Conservation (phyloP, 2,797 vertebrate genomes). For the Xenentodon cancila region DNA sequence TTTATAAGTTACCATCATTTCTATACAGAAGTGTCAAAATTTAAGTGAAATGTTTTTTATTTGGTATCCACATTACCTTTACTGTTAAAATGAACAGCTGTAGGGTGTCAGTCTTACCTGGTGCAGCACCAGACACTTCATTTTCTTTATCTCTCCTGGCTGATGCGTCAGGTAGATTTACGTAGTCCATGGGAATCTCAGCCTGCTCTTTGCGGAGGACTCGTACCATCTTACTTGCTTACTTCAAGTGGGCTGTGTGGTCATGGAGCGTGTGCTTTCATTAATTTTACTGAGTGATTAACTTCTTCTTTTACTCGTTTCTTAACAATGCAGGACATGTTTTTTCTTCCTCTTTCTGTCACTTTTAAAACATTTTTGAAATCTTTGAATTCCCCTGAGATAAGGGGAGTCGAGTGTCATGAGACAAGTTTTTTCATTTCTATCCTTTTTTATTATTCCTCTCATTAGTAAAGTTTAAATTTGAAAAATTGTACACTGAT, state of each 20-base stretch:
- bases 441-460: no score
- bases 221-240: slow-evolving; percentile 6
- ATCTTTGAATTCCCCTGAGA: not conserved
- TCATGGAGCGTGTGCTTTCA: not conserved
- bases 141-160: not conserved
- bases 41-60: not conserved
- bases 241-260: no score
- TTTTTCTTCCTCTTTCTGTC: slow-evolving; percentile 13
- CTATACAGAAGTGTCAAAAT: not conserved
- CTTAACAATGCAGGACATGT: not conserved
- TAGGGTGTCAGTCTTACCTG: not conserved
- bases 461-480: no score
- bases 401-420: no score
- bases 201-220: not conserved
- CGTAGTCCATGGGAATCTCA: slow-evolving; percentile 8
- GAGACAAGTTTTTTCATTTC: no score
- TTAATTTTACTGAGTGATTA: not conserved
- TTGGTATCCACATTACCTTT: not conserved
- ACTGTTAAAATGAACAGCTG: not conserved
- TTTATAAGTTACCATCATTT: no score
- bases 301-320: not conserved
- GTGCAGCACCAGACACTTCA: not conserved
- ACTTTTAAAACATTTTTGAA: not conserved
- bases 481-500: no score
- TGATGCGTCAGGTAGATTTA: not conserved